phyloP scores from a whole-genome alignment of 1,140 invertebrate genomes.

The Steinernema khuongi region DNA sequence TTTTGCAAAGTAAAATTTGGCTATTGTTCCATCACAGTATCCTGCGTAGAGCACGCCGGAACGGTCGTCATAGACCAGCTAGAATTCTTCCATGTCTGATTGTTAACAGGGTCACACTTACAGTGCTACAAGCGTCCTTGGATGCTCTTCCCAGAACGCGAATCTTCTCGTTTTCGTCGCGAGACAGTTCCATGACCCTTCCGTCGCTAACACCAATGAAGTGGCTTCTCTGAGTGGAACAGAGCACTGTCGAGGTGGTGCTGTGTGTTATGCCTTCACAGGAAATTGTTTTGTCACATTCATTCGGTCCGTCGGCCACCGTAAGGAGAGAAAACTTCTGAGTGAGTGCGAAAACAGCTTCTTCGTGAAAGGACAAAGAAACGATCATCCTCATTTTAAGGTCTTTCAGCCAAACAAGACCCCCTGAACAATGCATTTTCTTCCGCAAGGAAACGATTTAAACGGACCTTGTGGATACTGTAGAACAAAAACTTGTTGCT shows the following conservation, averaged over 20 bases:
- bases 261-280: neutral
- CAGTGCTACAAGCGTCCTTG: neutral
- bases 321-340: neutral
- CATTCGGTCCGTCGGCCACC: neutral
- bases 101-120: neutral
- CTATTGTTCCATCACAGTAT: too few relatives aligned
- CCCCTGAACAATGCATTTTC: neutral
- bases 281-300: neutral
- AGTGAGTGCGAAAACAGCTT: neutral
- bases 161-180: neutral
- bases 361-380: neutral
- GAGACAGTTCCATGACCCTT: neutral
- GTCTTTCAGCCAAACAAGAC: neutral
- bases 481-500: neutral
- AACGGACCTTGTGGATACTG: neutral
- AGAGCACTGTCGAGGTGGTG: neutral
- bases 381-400: neutral
- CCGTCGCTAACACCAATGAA: neutral
- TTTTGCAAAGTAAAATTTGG: too few relatives aligned
- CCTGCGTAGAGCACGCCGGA: too few relatives aligned
- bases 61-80: neutral
- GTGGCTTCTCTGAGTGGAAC: neutral
- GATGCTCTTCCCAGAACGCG: neutral
- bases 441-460: neutral
- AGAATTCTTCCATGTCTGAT: too few relatives aligned